These are phyloP conservation scores for Caranx ignobilis DNA, from an alignment of 2,113 vertebrate genomes.

Conservation along the genomic window DNA sequence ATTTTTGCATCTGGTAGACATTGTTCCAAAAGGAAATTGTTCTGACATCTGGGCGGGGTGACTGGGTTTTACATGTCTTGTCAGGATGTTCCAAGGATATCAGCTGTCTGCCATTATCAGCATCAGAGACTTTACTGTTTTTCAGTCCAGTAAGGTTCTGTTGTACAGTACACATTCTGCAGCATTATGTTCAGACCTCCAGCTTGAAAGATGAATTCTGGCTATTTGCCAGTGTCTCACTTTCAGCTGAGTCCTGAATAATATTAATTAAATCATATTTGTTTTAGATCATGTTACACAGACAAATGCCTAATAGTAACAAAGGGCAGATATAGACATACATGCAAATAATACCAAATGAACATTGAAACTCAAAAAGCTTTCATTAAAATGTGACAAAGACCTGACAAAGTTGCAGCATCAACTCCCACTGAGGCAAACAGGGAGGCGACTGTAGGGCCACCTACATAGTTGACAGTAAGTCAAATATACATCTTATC, in stretches of 20 bases:
- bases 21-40: constrained; percentile 16
- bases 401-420: background rate
- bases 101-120: constrained; percentile 14
- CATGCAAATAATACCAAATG: background rate
- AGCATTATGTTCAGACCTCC: background rate
- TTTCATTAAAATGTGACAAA: background rate
- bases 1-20: constrained; percentile 28
- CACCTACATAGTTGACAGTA: too few species aligned
- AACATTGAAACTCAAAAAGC: constrained; percentile 8
- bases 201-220: background rate
- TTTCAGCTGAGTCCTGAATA: background rate
- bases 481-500: too few species aligned
- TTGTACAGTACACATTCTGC: constrained; percentile 7
- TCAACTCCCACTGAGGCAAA: background rate
- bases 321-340: background rate
- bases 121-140: background rate
- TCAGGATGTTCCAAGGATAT: constrained; percentile 27
- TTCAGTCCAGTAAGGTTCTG: constrained; percentile 15
- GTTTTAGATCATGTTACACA: too few species aligned
- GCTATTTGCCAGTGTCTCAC: background rate
- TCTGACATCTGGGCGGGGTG: background rate
- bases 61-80: constrained; percentile 2
- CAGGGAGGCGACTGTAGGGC: background rate
- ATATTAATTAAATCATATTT: background rate
- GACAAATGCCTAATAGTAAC: background rate